Evolutionary conservation across 2,797 vertebrate species (phyloP).

Genomic region (Hozukius guyotensis): DNA sequence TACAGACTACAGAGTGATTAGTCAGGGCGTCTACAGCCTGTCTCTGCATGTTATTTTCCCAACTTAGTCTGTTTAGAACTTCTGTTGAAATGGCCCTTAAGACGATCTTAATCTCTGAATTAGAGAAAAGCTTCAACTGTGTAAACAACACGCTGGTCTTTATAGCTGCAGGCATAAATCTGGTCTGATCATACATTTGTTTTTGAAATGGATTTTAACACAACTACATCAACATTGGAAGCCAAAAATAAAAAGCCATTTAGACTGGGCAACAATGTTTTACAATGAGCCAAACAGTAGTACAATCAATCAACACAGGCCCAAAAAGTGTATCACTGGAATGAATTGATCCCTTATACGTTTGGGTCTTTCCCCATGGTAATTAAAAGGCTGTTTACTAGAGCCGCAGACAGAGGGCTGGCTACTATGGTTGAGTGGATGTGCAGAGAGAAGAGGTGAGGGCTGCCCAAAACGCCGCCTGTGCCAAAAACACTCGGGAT

Average conservation of each 20-base stretch:
- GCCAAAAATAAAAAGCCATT: slow-evolving; percentile 4
- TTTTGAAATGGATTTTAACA: background rate
- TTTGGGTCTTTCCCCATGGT: slow-evolving; percentile 34
- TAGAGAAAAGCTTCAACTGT: slow-evolving; percentile 22
- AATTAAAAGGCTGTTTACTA: slow-evolving; percentile 70
- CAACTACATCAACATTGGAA: background rate
- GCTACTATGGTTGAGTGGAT: slow-evolving; percentile 53
- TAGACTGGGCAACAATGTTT: background rate
- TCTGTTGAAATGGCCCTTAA: slow-evolving; percentile 3
- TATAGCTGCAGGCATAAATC: background rate
- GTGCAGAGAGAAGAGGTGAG: slow-evolving; percentile 38
- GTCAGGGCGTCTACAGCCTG: background rate
- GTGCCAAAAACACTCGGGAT: slow-evolving; percentile 68
- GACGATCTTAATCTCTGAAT: slow-evolving; percentile 19
- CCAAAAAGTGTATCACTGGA: slow-evolving; percentile 11
- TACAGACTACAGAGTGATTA: background rate
- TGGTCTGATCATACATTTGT: slow-evolving; percentile 5
- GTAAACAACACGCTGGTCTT: slow-evolving; percentile 1
- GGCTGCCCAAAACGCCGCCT: slow-evolving; percentile 47
- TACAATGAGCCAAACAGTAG: background rate
- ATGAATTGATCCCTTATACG: slow-evolving; percentile 36
- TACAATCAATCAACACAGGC: slow-evolving; percentile 3
- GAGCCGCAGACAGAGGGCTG: slow-evolving; percentile 38
- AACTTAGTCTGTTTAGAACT: background rate
- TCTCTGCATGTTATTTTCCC: slow-evolving; percentile 4